Conservation (phyloP, 2,113 vertebrate genomes). For the Coptodon rendalli region DNA sequence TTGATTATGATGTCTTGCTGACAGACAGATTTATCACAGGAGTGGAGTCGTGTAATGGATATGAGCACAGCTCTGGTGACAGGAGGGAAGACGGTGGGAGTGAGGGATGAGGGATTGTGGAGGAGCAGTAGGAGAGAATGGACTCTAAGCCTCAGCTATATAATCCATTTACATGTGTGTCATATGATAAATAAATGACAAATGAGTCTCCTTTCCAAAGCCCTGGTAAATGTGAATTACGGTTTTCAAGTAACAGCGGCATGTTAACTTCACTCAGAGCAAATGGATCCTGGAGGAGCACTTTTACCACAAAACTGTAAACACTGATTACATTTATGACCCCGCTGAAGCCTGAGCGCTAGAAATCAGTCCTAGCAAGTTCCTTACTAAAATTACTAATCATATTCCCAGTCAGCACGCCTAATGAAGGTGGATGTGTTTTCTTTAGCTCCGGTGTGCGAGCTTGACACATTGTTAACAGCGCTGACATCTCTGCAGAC, state of each 20-base stretch:
- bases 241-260: constrained; percentile 18
- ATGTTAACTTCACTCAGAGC: constrained; percentile 34
- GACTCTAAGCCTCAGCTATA: constrained; percentile 38
- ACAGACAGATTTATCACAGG: constrained; percentile 74
- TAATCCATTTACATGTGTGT: constrained; percentile 60
- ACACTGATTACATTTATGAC: constrained; percentile 51
- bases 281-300: constrained; percentile 53
- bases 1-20: constrained; percentile 76
- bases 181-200: constrained; percentile 59
- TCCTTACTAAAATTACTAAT: constrained; percentile 9
- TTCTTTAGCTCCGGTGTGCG: neutral
- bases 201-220: constrained; percentile 17
- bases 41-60: constrained; percentile 70
- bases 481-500: constrained; percentile 13
- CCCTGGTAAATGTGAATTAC: constrained; percentile 36
- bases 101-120: constrained; percentile 11
- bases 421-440: constrained; percentile 36
- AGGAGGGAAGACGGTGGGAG: constrained; percentile 34
- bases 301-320: constrained; percentile 45
- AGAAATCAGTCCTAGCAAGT: constrained; percentile 1
- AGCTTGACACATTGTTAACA: constrained; percentile 18
- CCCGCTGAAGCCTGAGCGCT: neutral
- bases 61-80: constrained; percentile 54
- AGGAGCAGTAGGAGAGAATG: constrained; percentile 21
- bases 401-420: neutral